phyloP scores from a whole-genome alignment of 64 coral and sea anemone species.

The Orbicella faveolata region DNA sequence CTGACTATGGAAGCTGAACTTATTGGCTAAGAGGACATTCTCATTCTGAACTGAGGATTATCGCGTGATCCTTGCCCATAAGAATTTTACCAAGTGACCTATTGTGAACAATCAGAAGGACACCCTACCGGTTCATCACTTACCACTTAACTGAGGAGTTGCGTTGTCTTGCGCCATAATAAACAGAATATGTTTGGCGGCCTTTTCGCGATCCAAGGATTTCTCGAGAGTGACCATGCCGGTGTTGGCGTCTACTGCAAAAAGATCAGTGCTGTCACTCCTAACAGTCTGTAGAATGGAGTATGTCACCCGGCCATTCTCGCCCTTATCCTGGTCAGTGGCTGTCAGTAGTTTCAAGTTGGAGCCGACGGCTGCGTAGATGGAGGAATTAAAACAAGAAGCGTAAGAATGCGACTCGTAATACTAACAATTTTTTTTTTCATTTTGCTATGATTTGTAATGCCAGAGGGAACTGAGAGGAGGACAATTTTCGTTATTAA shows the following conservation, averaged over 20 bases:
- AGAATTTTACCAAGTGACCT: too few relatives aligned
- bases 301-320: conserved; percentile 60
- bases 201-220: conserved; percentile 58
- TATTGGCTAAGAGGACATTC: too few relatives aligned
- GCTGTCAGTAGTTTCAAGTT: conserved; percentile 57
- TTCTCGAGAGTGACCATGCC: conserved; percentile 64
- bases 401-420: too few relatives aligned
- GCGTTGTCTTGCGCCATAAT: conserved; percentile 65
- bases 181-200: conserved; percentile 66
- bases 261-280: conserved; percentile 46
- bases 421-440: too few relatives aligned
- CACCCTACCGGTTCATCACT: neutral
- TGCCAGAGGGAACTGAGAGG: too few relatives aligned
- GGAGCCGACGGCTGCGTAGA: neutral
- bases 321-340: conserved; percentile 60
- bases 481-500: too few relatives aligned
- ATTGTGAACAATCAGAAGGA: too few relatives aligned
- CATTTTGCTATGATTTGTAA: too few relatives aligned
- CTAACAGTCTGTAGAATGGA: conserved; percentile 62
- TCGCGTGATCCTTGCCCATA: too few relatives aligned
- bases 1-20: too few relatives aligned
- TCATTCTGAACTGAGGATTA: too few relatives aligned
- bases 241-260: conserved; percentile 48
- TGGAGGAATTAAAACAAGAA: neutral
- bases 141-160: conserved; percentile 30